These are phyloP conservation scores for Castor canadensis DNA, from an alignment of 2,113 vertebrate species.

Conservation along the genomic window DNA sequence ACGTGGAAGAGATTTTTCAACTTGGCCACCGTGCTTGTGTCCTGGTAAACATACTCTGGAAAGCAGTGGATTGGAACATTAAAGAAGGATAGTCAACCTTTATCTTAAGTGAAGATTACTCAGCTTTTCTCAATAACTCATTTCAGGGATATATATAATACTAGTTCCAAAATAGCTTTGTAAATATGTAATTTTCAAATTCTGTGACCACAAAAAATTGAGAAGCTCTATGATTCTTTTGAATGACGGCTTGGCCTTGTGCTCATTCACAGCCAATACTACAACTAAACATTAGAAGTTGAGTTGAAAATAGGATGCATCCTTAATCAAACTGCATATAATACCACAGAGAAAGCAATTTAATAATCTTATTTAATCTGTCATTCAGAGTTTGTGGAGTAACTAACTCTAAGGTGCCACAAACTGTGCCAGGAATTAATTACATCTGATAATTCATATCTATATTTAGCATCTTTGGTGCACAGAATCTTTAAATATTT, in stretches of 20 bases:
- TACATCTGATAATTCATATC: conserved; percentile 1
- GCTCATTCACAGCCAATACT: not conserved
- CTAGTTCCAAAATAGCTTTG: not conserved
- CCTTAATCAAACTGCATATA: not conserved
- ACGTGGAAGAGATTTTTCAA: not conserved
- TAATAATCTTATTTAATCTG: conserved; percentile 2
- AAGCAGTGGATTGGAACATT: not conserved
- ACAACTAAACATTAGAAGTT: not conserved
- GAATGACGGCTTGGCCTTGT: not conserved
- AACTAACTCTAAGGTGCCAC: not conserved
- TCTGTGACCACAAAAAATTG: not conserved
- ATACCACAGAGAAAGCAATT: not conserved
- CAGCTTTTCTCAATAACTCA: not conserved
- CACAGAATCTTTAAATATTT: not conserved
- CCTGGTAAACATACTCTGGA: not conserved
- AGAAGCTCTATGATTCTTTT: not conserved
- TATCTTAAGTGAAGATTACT: not conserved
- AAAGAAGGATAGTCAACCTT: not conserved
- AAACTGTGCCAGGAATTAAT: not conserved
- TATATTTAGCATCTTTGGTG: not conserved
- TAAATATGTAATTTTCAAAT: not conserved
- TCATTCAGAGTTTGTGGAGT: not conserved
- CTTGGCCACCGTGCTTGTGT: not conserved
- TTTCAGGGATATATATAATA: not conserved
- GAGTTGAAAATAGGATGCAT: not conserved